phyloP scores from a whole-genome alignment of 2,888 invertebrate species.

The Xanthorhoe spadicearia region DNA sequence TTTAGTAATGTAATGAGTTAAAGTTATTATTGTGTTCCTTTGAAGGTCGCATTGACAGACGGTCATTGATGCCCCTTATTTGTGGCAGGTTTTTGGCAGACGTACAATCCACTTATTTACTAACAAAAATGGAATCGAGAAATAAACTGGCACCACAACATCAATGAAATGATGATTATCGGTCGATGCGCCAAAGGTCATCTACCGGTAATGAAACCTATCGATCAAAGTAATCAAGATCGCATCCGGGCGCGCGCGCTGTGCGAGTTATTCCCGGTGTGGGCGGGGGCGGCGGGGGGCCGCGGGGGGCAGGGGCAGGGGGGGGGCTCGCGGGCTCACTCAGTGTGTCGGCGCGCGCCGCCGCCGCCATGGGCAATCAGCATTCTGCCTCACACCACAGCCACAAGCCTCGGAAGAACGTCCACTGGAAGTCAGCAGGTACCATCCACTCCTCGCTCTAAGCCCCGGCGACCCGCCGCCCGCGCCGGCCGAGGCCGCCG shows the following conservation, averaged over 20 bases:
- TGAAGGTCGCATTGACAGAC: background rate
- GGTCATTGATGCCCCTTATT: background rate
- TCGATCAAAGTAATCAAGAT: slow-evolving; percentile 74
- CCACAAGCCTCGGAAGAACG: slow-evolving; percentile 88
- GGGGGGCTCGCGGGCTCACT: slow-evolving; percentile 61
- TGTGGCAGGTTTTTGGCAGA: background rate
- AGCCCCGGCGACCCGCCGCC: slow-evolving; percentile 18
- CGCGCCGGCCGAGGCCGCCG: slow-evolving; percentile 53
- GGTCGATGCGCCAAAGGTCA: slow-evolving; percentile 44
- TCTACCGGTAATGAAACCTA: slow-evolving; percentile 51
- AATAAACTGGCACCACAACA: slow-evolving; percentile 21
- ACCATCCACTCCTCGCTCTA: slow-evolving; percentile 50
- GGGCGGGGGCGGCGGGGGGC: slow-evolving; percentile 49
- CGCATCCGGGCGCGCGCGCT: slow-evolving; percentile 50
- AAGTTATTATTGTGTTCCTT: background rate
- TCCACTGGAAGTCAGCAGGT: slow-evolving; percentile 95
- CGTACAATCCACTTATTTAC: no score
- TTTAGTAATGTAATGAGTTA: no score
- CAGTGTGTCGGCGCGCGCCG: slow-evolving; percentile 81
- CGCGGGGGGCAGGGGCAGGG: slow-evolving; percentile 49
- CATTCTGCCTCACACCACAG: slow-evolving; percentile 78
- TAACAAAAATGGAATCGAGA: background rate
- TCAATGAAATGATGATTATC: slow-evolving; percentile 25
- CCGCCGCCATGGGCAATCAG: slow-evolving; percentile 84
- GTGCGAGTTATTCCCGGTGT: slow-evolving; percentile 72